Percentiles rank a stretch among this genome's conserved stretches.
phyloP scores from a whole-genome alignment of 2,113 vertebrate species.

The Smithornis capensis region DNA sequence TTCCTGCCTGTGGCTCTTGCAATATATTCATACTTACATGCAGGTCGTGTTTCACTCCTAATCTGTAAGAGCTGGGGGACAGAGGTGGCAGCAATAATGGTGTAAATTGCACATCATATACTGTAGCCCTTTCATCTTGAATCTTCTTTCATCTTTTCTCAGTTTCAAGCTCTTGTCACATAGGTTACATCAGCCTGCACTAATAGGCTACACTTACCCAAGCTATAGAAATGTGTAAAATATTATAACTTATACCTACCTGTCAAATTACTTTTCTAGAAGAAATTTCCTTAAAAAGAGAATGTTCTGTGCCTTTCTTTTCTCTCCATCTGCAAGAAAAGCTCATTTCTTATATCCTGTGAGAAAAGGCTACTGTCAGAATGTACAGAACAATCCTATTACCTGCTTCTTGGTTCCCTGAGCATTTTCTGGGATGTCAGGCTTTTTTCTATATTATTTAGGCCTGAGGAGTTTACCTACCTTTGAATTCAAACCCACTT shows the following conservation, averaged over 20 bases:
- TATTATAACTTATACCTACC: neutral
- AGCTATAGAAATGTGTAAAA: constrained; percentile 15
- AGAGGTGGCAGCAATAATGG: neutral
- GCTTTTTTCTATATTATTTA: neutral
- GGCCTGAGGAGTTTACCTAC: neutral
- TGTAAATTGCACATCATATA: neutral
- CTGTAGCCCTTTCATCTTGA: neutral
- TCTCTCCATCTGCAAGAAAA: neutral
- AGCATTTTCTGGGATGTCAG: neutral
- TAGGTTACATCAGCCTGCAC: neutral
- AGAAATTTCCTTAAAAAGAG: neutral
- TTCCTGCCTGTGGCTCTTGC: constrained; percentile 7
- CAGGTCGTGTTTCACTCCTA: neutral
- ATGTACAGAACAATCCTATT: neutral
- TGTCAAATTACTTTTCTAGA: neutral
- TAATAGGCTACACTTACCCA: constrained; percentile 6
- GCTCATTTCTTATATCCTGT: neutral
- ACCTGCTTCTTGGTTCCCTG: neutral
- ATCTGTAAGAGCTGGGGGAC: neutral
- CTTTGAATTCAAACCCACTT: neutral
- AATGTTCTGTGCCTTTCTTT: neutral
- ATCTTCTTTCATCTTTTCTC: constrained; percentile 46
- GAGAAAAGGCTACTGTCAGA: constrained; percentile 6
- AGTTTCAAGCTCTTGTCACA: constrained; percentile 23
- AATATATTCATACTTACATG: neutral